Conservation (phyloP, 1,140 invertebrate species). For the Drosophila azteca region DNA sequence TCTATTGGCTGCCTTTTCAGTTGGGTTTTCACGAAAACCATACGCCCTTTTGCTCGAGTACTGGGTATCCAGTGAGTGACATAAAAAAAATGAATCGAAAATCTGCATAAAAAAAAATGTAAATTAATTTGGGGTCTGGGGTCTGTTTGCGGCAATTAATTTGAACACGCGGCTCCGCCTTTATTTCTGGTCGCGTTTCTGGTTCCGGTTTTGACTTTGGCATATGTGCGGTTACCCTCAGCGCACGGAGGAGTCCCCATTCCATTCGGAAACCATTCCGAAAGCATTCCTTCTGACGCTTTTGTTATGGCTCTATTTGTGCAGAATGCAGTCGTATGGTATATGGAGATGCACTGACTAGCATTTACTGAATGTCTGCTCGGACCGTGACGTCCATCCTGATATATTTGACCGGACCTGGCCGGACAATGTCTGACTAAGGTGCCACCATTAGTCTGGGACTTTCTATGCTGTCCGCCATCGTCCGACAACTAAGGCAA, state of each 20-base stretch:
- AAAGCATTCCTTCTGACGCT: neutral
- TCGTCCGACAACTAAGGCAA: constrained; percentile 40
- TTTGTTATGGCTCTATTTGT: constrained; percentile 25
- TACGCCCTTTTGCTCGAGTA: too few species aligned
- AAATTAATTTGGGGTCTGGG: constrained; percentile 59
- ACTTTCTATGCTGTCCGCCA: neutral
- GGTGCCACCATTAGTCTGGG: constrained; percentile 40
- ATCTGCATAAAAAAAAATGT: constrained; percentile 30
- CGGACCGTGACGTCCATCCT: constrained; percentile 57
- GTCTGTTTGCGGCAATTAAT: constrained; percentile 78
- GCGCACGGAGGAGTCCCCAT: neutral
- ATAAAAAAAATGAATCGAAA: constrained; percentile 15
- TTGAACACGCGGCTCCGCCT: constrained; percentile 67
- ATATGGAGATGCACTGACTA: constrained; percentile 5
- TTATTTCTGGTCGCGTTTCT: constrained; percentile 26
- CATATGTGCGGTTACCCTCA: constrained; percentile 74
- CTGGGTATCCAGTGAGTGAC: neutral
- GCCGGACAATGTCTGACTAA: constrained; percentile 41
- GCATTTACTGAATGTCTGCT: constrained; percentile 22
- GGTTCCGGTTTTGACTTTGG: constrained; percentile 61
- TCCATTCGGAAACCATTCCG: neutral
- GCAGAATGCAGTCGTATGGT: constrained; percentile 24
- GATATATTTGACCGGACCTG: constrained; percentile 57
- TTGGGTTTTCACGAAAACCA: too few species aligned
- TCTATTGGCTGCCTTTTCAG: too few species aligned